Evolutionary conservation across 1,140 invertebrate species (phyloP).

Genomic region (Scaptomyza montana): DNA sequence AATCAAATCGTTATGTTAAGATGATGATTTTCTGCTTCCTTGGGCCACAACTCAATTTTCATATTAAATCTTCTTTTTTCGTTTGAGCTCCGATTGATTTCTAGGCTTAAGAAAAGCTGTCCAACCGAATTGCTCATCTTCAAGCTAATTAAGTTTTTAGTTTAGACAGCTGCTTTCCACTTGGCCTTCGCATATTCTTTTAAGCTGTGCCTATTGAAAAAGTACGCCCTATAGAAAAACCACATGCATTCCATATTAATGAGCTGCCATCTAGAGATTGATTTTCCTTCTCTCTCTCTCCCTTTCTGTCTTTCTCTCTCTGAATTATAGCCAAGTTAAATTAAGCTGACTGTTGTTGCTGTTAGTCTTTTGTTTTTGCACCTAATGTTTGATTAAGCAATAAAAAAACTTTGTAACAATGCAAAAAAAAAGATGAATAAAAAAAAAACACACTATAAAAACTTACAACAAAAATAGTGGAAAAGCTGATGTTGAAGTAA

Average conservation of each 20-base stretch:
- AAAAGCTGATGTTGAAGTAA: constrained; percentile 43
- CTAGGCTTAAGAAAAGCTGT: constrained; percentile 17
- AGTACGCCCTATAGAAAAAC: constrained; percentile 17
- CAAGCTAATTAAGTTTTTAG: constrained; percentile 2
- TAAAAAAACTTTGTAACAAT: constrained; percentile 69
- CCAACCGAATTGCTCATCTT: constrained; percentile 3
- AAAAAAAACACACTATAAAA: not conserved
- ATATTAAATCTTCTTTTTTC: constrained; percentile 12
- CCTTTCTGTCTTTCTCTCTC: not conserved
- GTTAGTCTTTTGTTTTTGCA: constrained; percentile 50
- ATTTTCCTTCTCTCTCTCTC: not conserved
- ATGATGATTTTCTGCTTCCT: constrained; percentile 22
- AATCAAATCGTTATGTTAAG: constrained; percentile 18
- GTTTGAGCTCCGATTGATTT: constrained; percentile 36
- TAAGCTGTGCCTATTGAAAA: not conserved
- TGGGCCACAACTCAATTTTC: constrained; percentile 23
- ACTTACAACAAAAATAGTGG: constrained; percentile 30
- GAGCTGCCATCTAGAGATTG: constrained; percentile 26
- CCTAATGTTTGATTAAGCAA: constrained; percentile 66
- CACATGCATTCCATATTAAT: constrained; percentile 63
- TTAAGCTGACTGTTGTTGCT: constrained; percentile 29
- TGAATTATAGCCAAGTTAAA: constrained; percentile 42
- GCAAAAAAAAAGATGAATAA: constrained; percentile 61
- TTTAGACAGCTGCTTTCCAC: constrained; percentile 20
- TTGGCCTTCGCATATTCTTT: no score